Conservation (phyloP, 2,888 invertebrate species). For the Calameuta pallipes region DNA sequence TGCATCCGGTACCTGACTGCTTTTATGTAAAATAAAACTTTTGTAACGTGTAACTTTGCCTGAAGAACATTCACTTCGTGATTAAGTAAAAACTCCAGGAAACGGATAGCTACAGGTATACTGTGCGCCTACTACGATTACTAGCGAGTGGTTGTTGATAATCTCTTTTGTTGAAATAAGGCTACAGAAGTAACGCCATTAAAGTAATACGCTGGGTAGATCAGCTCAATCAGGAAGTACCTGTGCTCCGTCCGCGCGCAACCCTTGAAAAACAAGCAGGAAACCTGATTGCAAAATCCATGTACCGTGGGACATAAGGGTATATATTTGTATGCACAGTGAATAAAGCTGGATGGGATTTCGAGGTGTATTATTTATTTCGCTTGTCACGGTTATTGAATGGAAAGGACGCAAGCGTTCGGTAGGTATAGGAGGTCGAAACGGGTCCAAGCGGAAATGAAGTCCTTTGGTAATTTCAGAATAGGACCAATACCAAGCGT, state of each 20-base stretch:
- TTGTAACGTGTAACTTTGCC: neutral
- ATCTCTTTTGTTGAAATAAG: neutral
- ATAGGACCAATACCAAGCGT: neutral
- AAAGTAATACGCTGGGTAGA: neutral
- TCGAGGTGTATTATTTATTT: conserved; percentile 47
- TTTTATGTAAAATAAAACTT: neutral
- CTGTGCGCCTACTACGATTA: neutral
- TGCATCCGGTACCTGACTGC: neutral
- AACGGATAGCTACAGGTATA: neutral
- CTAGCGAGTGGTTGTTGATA: neutral
- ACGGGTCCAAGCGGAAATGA: conserved; percentile 28
- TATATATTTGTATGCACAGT: conserved; percentile 7
- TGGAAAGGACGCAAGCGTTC: conserved; percentile 19
- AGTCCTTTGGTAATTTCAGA: neutral
- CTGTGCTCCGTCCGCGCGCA: neutral
- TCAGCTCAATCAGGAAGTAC: neutral
- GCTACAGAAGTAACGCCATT: neutral
- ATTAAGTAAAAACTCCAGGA: neutral
- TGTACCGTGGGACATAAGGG: neutral
- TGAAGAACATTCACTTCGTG: neutral
- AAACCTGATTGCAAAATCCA: neutral
- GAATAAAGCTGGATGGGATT: conserved; percentile 45
- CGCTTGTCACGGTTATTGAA: conserved; percentile 37
- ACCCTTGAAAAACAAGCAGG: neutral
- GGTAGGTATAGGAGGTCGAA: conserved; percentile 29